Evolutionary conservation across 2,113 vertebrate species (phyloP), one percentile per base, ranked within the genome.

Genomic region (Pseudorhombus dupliciocellatus): DNA sequence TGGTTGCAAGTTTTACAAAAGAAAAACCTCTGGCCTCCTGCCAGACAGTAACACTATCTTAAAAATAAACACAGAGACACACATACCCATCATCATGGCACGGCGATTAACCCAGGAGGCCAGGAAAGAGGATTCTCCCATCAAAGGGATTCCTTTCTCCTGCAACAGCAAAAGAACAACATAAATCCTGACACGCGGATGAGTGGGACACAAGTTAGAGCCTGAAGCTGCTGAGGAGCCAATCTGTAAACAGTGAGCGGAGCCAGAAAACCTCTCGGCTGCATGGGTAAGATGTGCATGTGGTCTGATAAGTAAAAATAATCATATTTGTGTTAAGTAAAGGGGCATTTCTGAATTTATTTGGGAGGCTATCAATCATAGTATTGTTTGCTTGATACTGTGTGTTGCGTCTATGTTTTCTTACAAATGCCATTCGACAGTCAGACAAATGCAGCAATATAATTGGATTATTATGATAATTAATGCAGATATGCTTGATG

Each of bases 1-100:
- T 14, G 21, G 24, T 42, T 50, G 44, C 40, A 40, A 26, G 8
- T 60, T 24, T 40, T 65, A 76, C 48, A 83, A 73, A 73, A 75
- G 68, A 73, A 20, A 22, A 57, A 34, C 24, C 3, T 3, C n/a
- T 37, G 53, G 73, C 79, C 54, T 0, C 0, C 3, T 62, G 70
- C 66, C 72, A 78, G 62, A 54, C 24, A 71, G 68, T 25, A 66
- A 59, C 42, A 54, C n/a, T 4, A 30, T 26, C 48, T 73, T 48
- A 37, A 77, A 31, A 59, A 56, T 48, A 37, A 77, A 31, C 40
- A 56, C 58, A 60, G n/a, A 31, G 3, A 50, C 9, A 63, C 18
- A 64, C 96, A 88, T 91, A 99, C 97, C 96, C 97, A 99, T 99
- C 89, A 92, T 92, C 82, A 87, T 91, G 95, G 90, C 69, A 89